These are phyloP conservation scores for Odontamblyopus lacepedii DNA, from an alignment of 2,797 vertebrate species.

Conservation along the genomic window DNA sequence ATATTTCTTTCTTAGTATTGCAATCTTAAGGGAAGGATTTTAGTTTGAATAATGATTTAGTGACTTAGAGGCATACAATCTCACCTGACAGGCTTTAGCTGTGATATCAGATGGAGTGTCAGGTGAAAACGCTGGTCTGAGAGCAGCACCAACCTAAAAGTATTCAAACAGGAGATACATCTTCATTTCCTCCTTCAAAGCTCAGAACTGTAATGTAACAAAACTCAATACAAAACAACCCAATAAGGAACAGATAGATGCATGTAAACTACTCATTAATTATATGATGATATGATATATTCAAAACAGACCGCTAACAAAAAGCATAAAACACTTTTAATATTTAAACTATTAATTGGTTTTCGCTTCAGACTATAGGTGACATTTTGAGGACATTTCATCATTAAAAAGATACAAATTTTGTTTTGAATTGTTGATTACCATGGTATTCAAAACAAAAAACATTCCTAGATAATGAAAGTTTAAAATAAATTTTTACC, in stretches of 20 bases:
- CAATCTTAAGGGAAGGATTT: background rate
- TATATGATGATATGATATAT: no score
- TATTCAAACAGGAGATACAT: constrained; percentile 4
- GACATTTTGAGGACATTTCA: no score
- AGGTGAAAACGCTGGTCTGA: constrained; percentile 96
- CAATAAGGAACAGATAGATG: background rate
- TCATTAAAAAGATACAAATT: no score
- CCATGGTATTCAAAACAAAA: no score
- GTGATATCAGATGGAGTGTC: constrained; percentile 99
- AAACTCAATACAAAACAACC: background rate
- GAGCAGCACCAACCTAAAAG: constrained; percentile 93
- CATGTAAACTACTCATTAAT: no score
- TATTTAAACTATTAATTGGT: no score
- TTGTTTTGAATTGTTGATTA: no score
- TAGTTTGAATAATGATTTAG: background rate
- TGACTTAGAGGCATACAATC: background rate
- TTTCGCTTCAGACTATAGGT: no score
- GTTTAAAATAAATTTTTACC: no score
- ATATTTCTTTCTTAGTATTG: background rate
- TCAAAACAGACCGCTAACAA: background rate
- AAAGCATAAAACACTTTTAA: background rate
- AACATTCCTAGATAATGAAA: no score
- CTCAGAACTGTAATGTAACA: background rate
- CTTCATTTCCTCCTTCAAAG: background rate
- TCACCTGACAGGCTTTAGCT: constrained; percentile 97